Conservation (phyloP, 1,140 invertebrate species). For the Notospermus geniculatus region DNA sequence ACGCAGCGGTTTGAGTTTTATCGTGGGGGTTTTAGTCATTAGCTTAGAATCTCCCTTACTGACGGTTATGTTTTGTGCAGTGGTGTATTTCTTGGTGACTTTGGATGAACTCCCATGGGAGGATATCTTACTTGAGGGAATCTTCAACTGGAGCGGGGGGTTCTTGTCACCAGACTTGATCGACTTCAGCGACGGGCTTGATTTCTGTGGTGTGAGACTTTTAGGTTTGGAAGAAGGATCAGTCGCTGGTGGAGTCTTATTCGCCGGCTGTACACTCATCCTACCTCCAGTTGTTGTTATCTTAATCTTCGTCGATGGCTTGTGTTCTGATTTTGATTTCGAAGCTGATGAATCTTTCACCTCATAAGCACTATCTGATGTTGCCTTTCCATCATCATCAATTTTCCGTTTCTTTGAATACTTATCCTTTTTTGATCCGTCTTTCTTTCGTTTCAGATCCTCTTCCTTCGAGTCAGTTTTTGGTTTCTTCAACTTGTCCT, state of each 20-base stretch:
- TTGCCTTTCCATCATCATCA: slow-evolving; percentile 16
- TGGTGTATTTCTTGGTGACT: slow-evolving; percentile 10
- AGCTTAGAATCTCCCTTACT: slow-evolving; percentile 47
- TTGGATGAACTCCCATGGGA: not conserved
- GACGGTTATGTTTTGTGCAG: slow-evolving; percentile 26
- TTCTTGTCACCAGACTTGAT: not conserved
- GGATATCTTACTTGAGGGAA: slow-evolving; percentile 6
- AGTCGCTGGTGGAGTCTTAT: not conserved
- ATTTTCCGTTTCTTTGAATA: slow-evolving; percentile 39
- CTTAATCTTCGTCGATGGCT: slow-evolving; percentile 13
- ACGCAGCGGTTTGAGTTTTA: slow-evolving; percentile 50
- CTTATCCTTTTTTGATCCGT: slow-evolving; percentile 39
- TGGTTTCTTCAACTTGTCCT: slow-evolving; percentile 4
- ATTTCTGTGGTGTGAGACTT: not conserved
- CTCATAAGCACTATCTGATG: not conserved
- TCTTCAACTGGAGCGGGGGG: not conserved
- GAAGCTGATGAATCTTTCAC: not conserved
- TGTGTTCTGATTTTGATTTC: not conserved
- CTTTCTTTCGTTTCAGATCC: slow-evolving; percentile 36
- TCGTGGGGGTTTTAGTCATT: slow-evolving; percentile 46
- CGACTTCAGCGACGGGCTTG: not conserved
- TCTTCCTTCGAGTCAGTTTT: slow-evolving; percentile 5
- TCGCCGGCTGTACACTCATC: slow-evolving; percentile 11
- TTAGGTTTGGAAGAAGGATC: not conserved
- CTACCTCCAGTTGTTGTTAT: slow-evolving; percentile 12